These are phyloP conservation scores for Condylura cristata DNA, from an alignment of 2,113 vertebrate genomes.

Conservation along the genomic window DNA sequence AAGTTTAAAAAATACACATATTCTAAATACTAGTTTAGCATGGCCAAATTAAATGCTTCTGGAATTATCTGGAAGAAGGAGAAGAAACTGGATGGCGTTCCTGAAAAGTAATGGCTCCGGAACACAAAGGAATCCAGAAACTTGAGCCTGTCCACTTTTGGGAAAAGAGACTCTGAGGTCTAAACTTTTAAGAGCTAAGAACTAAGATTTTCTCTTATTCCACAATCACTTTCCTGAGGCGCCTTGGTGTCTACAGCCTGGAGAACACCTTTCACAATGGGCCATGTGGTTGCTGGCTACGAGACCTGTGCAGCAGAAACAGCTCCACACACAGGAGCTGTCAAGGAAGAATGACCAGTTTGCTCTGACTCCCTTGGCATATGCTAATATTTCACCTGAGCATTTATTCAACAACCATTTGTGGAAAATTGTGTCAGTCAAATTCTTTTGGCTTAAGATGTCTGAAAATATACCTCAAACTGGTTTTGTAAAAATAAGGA, in stretches of 20 bases:
- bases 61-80: not conserved
- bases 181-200: not conserved
- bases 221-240: not conserved
- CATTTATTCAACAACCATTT: not conserved
- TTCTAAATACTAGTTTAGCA: not conserved
- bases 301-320: not conserved
- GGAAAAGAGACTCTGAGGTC: not conserved
- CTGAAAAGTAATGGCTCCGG: not conserved
- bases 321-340: not conserved
- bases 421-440: not conserved
- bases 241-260: not conserved
- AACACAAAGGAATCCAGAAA: not conserved
- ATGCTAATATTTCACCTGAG: not conserved
- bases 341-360: not conserved
- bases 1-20: slow-evolving; percentile 18
- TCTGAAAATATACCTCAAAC: not conserved
- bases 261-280: not conserved
- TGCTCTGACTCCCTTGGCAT: rapidly evolving
- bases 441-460: not conserved
- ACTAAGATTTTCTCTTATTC: not conserved
- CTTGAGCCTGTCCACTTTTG: not conserved
- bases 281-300: not conserved
- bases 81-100: not conserved
- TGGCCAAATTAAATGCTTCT: slow-evolving; percentile 14
- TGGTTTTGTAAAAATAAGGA: not conserved